phyloP scores from a whole-genome alignment of 2,888 invertebrate species.

The Listrodromus nycthemerus region DNA sequence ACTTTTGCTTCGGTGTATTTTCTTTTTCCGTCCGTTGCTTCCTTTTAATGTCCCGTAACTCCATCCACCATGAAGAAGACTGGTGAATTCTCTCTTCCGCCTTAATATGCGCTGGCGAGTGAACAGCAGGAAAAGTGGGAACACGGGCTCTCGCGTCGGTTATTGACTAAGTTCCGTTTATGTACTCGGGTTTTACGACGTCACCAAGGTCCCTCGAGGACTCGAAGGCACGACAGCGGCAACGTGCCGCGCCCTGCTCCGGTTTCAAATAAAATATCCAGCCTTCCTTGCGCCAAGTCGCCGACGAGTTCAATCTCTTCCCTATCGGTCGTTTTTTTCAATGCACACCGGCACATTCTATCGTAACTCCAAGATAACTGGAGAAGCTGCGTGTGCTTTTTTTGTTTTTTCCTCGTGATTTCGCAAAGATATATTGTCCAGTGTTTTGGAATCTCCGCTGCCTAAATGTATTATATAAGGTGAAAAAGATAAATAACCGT shows the following conservation, averaged over 20 bases:
- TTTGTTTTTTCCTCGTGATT: neutral
- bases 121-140: conserved; percentile 39
- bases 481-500: no score
- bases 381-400: neutral
- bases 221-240: conserved; percentile 47
- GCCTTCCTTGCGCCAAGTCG: conserved; percentile 29
- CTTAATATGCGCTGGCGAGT: conserved; percentile 25
- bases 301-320: conserved; percentile 18
- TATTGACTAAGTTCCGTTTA: conserved; percentile 83
- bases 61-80: conserved; percentile 78
- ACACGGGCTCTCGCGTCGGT: conserved; percentile 68
- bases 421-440: neutral
- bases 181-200: conserved; percentile 82
- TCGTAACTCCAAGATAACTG: neutral
- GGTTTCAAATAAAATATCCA: conserved; percentile 77
- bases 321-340: conserved; percentile 9
- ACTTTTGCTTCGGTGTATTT: conserved; percentile 3
- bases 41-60: conserved; percentile 81
- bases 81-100: conserved; percentile 71
- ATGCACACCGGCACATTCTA: conserved; percentile 19
- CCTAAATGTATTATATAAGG: neutral
- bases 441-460: neutral
- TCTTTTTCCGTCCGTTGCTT: conserved; percentile 59
- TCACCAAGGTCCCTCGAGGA: conserved; percentile 77
- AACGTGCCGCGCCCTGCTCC: conserved; percentile 46